Conservation (phyloP, 1,140 invertebrate genomes). For the Drosophila tropicalis region DNA sequence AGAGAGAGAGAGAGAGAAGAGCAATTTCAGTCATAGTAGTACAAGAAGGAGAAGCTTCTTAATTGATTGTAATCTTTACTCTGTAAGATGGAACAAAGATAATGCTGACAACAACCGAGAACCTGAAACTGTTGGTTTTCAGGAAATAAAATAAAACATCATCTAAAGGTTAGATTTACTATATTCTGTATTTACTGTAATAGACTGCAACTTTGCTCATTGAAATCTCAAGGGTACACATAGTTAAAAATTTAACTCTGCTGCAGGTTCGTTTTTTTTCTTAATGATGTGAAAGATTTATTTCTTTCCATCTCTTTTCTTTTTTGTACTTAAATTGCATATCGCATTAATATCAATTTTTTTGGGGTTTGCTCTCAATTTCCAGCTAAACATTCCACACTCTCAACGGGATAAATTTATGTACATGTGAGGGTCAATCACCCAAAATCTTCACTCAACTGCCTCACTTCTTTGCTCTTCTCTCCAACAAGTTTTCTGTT, state of each 20-base stretch:
- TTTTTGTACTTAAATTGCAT: constrained; percentile 7
- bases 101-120: background rate
- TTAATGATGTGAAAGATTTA: background rate
- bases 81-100: background rate
- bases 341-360: constrained; percentile 18
- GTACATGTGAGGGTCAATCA: constrained; percentile 49
- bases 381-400: constrained; percentile 9
- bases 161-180: too few species aligned
- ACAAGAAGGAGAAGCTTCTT: background rate
- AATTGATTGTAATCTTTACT: constrained; percentile 3
- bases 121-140: background rate
- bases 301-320: background rate
- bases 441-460: constrained; percentile 43
- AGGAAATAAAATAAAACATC: background rate
- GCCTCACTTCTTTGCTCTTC: constrained; percentile 21
- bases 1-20: background rate
- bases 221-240: too few species aligned
- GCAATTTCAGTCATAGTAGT: too few species aligned
- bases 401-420: constrained; percentile 32
- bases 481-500: constrained; percentile 18
- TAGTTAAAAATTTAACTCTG: too few species aligned
- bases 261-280: background rate
- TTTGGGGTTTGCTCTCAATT: constrained; percentile 5
- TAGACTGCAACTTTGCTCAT: too few species aligned
- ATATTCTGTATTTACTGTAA: too few species aligned